Evolutionary conservation across 2,797 vertebrate species (phyloP).

Genomic region (Ara ararauna): DNA sequence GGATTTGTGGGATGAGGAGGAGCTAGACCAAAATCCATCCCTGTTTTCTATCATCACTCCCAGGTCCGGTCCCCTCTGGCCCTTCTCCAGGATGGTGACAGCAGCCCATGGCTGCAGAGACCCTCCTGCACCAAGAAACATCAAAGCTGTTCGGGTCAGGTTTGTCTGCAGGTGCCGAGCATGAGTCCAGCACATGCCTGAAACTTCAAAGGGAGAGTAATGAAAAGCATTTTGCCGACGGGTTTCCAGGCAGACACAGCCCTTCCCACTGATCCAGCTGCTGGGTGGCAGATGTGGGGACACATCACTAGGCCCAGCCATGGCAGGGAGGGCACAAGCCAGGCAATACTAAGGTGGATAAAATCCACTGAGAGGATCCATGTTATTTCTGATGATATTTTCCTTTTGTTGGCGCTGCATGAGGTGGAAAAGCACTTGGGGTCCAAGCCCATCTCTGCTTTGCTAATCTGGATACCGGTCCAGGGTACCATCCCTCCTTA

Average conservation of each 20-base stretch:
- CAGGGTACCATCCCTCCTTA: background rate
- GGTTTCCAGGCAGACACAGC: background rate
- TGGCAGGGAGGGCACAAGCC: background rate
- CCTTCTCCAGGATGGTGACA: background rate
- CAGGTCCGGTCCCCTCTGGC: no score
- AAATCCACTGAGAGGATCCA: background rate
- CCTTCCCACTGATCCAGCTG: background rate
- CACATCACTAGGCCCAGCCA: background rate
- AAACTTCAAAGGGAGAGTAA: background rate
- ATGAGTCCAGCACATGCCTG: background rate
- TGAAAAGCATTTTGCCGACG: background rate
- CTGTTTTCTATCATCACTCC: fast-evolving
- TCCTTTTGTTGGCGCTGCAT: background rate
- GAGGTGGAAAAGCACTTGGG: background rate
- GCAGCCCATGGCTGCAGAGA: background rate
- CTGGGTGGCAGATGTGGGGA: slow-evolving; percentile 40
- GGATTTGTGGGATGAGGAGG: background rate
- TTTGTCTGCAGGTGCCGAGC: background rate
- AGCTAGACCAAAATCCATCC: background rate
- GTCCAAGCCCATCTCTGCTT: background rate
- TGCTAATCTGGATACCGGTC: background rate
- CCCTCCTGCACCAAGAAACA: background rate
- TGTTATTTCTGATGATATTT: background rate
- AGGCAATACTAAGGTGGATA: background rate
- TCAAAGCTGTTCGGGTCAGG: background rate